Conservation (phyloP, 2,113 vertebrate species). For the Pyxicephalus adspersus region DNA sequence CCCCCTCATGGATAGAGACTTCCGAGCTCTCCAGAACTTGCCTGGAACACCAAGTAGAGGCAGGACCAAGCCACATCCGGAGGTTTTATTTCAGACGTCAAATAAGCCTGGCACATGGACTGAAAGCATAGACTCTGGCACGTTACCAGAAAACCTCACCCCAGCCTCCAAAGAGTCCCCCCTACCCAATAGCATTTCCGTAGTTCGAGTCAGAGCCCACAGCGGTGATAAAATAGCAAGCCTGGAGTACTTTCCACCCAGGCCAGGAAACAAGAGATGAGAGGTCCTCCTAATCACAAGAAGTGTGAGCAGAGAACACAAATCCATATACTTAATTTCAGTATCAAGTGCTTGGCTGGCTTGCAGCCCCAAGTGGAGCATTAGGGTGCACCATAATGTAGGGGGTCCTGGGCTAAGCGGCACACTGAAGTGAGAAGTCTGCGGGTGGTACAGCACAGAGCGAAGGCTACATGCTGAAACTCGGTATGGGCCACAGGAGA, state of each 20-base stretch:
- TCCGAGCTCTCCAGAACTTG: constrained; percentile 27
- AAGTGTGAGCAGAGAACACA: constrained; percentile 39
- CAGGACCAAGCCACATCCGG: neutral
- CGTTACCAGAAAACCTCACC: neutral
- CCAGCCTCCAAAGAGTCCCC: constrained; percentile 30
- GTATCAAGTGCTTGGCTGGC: constrained; percentile 45
- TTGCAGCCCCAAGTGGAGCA: neutral
- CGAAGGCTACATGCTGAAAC: neutral
- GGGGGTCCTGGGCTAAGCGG: constrained; percentile 18
- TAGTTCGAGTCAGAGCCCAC: constrained; percentile 33
- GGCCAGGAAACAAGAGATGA: constrained; percentile 29
- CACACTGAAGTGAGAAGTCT: constrained; percentile 32
- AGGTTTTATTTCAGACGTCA: neutral
- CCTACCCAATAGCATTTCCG: constrained; percentile 50
- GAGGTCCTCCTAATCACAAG: neutral
- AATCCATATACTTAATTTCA: constrained; percentile 14
- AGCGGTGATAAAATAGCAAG: constrained; percentile 9
- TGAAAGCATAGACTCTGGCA: neutral
- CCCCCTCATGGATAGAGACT: constrained; percentile 61
- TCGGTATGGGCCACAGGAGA: neutral
- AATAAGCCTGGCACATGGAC: constrained; percentile 1
- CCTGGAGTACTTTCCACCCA: constrained; percentile 23
- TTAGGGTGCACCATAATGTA: neutral
- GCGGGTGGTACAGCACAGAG: neutral
- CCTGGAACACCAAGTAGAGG: constrained; percentile 14